Evolutionary conservation across 1,140 invertebrate species (phyloP), one percentile per base, ranked within the genome.

Genomic region (Venturia canescens): DNA sequence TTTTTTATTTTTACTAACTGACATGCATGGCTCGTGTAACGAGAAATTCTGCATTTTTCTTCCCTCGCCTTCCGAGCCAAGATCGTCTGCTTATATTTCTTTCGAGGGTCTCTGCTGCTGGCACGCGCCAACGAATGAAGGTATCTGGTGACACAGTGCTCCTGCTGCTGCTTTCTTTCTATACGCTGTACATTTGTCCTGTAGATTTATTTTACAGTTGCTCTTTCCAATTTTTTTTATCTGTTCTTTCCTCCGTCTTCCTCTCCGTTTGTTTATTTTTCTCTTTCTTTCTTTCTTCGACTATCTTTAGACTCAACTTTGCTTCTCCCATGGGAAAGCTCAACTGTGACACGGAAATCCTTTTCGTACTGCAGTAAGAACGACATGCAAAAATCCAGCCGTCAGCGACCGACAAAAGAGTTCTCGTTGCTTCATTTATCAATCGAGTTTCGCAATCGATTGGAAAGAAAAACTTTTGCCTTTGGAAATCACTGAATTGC

Each of bases 261-360:
- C 53, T 23, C 53, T 57, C 9, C 0, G 53, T 23, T 13, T 50
- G 67, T n/a, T 5, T 31, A 7, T 70, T 7, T 27, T 67, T n/a
- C n/a, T n/a, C n/a, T n/a, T n/a, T n/a, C n/a, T n/a, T n/a, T n/a
- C n/a, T n/a, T n/a, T n/a, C n/a, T n/a, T n/a, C n/a, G n/a, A n/a
- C n/a, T n/a, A n/a, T n/a, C n/a, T n/a, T n/a, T n/a, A n/a, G n/a
- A n/a, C n/a, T n/a, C n/a, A n/a, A n/a, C 6, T 34, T 31, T 31
- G 11, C 29, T 15, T 15, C 26, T 74, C 71, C 26, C 70, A 53
- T 26, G 71, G 71, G 44, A 74, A 44, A 74, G 69, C 34, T 74
- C 71, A 74, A 74, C 38, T 29, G 71, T 23, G 71, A 74, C 71
- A 74, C 71, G 71, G 21, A 74, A 74, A 57, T 44, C 71, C 71